phyloP scores from a whole-genome alignment of 2,888 invertebrate species.

The Macrosoma leucophasiata region DNA sequence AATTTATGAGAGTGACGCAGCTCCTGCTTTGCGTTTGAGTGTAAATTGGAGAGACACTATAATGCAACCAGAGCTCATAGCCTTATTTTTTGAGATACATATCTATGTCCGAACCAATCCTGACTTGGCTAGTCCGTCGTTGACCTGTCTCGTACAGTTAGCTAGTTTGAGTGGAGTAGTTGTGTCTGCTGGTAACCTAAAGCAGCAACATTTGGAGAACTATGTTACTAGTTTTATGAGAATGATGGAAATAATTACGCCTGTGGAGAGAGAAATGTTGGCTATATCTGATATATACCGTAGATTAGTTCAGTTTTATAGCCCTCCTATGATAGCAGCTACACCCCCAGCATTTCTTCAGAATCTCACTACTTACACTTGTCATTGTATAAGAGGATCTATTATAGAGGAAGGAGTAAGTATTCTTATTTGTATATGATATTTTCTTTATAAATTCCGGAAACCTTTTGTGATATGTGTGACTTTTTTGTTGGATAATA shows the following conservation, averaged over 20 bases:
- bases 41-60: constrained; percentile 85
- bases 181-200: constrained; percentile 48
- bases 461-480: not conserved
- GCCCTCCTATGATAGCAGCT: constrained; percentile 54
- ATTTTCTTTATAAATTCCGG: not conserved
- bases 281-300: constrained; percentile 66
- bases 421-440: constrained; percentile 19
- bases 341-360: constrained; percentile 61
- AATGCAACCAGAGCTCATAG: constrained; percentile 81
- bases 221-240: constrained; percentile 63
- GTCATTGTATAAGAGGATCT: constrained; percentile 62
- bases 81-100: constrained; percentile 89
- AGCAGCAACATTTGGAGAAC: constrained; percentile 63
- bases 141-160: constrained; percentile 89
- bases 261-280: constrained; percentile 58
- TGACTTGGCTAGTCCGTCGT: constrained; percentile 83
- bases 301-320: constrained; percentile 62
- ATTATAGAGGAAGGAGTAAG: constrained; percentile 65
- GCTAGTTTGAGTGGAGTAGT: constrained; percentile 63
- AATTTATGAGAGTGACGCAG: constrained; percentile 80
- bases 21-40: constrained; percentile 78
- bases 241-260: constrained; percentile 62
- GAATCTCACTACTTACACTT: constrained; percentile 57
- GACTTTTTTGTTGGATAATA: not conserved
- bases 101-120: constrained; percentile 86